A percentile compares a stretch with the other conserved stretches of the same genome.
Conservation (phyloP, 2,888 invertebrate species). For the Eucera pruinosa region DNA sequence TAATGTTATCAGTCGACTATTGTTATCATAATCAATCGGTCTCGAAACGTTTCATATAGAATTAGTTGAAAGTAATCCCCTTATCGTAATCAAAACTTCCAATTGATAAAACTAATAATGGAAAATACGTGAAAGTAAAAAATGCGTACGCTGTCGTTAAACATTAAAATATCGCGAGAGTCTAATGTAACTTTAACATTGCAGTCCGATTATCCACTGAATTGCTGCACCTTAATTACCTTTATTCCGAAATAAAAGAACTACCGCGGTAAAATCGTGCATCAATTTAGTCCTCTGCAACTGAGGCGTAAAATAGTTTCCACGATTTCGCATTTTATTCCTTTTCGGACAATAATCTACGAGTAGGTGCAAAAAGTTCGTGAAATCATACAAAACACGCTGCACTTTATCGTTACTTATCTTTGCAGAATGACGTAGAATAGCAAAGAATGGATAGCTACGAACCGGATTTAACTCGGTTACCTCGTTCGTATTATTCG, state of each 20-base stretch:
- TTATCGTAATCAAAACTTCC: too few relatives aligned
- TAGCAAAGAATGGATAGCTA: too few relatives aligned
- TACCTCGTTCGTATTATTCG: background rate
- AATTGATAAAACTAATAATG: too few relatives aligned
- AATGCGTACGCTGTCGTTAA: too few relatives aligned
- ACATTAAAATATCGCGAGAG: background rate
- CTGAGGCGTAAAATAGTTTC: background rate
- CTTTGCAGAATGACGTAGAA: background rate
- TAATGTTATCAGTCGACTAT: too few relatives aligned
- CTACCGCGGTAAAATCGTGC: background rate
- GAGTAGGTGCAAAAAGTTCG: background rate
- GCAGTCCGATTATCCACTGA: background rate
- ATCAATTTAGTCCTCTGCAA: background rate
- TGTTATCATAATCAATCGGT: too few relatives aligned
- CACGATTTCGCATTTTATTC: background rate
- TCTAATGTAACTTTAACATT: background rate
- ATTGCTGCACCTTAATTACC: background rate
- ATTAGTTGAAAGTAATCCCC: too few relatives aligned
- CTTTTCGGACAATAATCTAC: background rate
- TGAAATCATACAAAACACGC: background rate
- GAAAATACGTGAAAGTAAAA: too few relatives aligned
- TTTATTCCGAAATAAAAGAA: slow-evolving; percentile 3
- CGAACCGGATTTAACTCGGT: background rate
- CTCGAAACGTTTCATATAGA: too few relatives aligned
- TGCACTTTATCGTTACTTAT: background rate